Evolutionary conservation across 2,113 vertebrate species (phyloP).

Genomic region (Rhinoderma darwinii): DNA sequence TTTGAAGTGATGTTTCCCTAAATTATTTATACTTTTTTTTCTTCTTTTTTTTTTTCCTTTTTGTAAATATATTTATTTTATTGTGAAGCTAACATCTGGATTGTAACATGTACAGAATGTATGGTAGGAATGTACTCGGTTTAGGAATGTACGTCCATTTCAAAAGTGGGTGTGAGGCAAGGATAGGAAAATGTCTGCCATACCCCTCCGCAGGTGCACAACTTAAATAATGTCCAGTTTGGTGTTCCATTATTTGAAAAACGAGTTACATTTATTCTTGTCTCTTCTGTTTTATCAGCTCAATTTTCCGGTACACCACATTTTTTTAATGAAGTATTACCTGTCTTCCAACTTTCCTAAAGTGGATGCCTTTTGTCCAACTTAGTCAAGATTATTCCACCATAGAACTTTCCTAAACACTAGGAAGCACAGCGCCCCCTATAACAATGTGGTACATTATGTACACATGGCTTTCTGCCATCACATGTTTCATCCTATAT

Average conservation of each 20-base stretch:
- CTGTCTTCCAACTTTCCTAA: neutral
- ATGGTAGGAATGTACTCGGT: slow-evolving; percentile 85
- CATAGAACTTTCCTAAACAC: no score
- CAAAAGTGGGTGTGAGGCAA: slow-evolving; percentile 53
- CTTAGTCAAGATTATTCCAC: neutral
- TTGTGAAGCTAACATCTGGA: slow-evolving; percentile 93
- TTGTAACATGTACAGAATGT: slow-evolving; percentile 98
- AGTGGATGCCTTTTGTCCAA: neutral
- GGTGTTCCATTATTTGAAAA: slow-evolving; percentile 46
- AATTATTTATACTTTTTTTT: slow-evolving; percentile 98
- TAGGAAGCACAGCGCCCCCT: no score
- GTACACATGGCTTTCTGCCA: neutral
- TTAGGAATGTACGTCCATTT: slow-evolving; percentile 80
- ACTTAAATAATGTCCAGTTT: slow-evolving; percentile 62
- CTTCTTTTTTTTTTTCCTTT: slow-evolving; percentile 79
- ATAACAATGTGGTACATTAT: no score
- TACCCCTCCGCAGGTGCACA: slow-evolving; percentile 65
- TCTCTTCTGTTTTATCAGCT: neutral
- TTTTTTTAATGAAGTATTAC: neutral
- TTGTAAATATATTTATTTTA: slow-evolving; percentile 99
- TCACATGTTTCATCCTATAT: neutral
- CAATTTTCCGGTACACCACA: neutral
- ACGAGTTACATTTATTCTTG: neutral
- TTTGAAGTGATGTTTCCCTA: slow-evolving; percentile 84
- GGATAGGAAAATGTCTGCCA: slow-evolving; percentile 59